These are phyloP conservation scores for Thermophis baileyi DNA, from an alignment of 2,113 vertebrate genomes.

Conservation along the genomic window DNA sequence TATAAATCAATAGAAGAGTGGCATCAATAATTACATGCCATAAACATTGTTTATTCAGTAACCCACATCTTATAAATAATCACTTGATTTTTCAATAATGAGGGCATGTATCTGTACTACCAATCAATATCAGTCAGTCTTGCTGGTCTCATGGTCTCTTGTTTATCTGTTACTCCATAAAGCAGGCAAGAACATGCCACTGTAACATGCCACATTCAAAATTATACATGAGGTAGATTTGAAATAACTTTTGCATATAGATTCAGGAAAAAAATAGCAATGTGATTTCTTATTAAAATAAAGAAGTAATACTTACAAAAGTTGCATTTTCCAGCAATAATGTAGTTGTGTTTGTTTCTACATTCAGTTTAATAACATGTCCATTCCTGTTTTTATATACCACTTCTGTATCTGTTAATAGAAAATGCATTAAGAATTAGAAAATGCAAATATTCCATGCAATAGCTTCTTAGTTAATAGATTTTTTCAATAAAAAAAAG, in stretches of 20 bases:
- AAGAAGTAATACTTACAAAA: slow-evolving; percentile 81
- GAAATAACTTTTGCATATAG: background rate
- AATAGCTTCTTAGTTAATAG: slow-evolving; percentile 36
- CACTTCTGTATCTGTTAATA: slow-evolving; percentile 84
- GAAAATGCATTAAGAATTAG: slow-evolving; percentile 62
- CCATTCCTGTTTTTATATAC: slow-evolving; percentile 91
- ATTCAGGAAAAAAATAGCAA: background rate
- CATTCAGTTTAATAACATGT: slow-evolving; percentile 91
- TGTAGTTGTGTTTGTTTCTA: slow-evolving; percentile 84
- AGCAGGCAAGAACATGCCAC: background rate
- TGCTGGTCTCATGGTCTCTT: background rate
- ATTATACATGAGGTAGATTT: background rate
- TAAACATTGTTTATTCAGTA: background rate
- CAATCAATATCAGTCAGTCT: background rate
- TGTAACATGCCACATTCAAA: background rate
- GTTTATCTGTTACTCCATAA: background rate
- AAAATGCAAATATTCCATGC: slow-evolving; percentile 42
- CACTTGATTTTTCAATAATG: background rate
- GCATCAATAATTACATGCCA: background rate
- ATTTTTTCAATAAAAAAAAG: slow-evolving; percentile 17
- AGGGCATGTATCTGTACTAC: background rate
- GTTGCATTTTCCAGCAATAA: slow-evolving; percentile 88
- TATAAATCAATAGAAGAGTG: background rate
- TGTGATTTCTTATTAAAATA: slow-evolving; percentile 9
- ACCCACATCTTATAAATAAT: background rate